Percentiles rank a stretch among this genome's conserved stretches.
These are phyloP conservation scores for Sebastes baramenuke DNA, from an alignment of 2,797 vertebrate genomes.

Conservation along the genomic window DNA sequence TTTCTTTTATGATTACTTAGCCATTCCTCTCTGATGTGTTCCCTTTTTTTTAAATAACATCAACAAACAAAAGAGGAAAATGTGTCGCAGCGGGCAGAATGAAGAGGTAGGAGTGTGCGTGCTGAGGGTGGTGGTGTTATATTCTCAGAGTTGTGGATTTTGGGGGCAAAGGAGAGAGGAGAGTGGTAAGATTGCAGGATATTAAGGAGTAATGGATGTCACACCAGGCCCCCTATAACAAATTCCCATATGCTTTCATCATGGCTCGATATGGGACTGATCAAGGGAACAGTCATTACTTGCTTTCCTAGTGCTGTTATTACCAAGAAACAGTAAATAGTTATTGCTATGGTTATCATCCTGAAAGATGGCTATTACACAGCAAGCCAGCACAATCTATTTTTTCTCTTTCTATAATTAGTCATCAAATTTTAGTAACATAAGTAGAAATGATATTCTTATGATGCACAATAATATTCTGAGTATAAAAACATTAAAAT, in stretches of 20 bases:
- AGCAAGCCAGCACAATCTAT: constrained; percentile 57
- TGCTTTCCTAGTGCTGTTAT: constrained; percentile 73
- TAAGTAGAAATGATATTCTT: constrained; percentile 17
- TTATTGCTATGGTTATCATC: constrained; percentile 76
- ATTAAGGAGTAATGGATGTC: constrained; percentile 79
- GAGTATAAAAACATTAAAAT: constrained; percentile 7
- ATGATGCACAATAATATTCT: constrained; percentile 8
- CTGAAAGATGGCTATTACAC: constrained; percentile 45
- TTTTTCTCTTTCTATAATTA: constrained; percentile 53
- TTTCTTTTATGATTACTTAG: constrained; percentile 68
- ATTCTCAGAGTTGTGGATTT: constrained; percentile 55
- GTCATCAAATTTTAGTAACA: constrained; percentile 34
- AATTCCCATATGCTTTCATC: constrained; percentile 81
- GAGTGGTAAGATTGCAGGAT: constrained; percentile 68
- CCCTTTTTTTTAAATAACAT: constrained; percentile 50
- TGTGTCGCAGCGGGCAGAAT: constrained; percentile 50
- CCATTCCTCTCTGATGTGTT: constrained; percentile 53
- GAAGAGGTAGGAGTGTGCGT: constrained; percentile 44
- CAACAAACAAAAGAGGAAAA: constrained; percentile 68
- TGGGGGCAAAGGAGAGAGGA: constrained; percentile 52
- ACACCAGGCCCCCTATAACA: constrained; percentile 67
- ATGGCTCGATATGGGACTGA: constrained; percentile 73
- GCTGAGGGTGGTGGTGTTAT: constrained; percentile 47
- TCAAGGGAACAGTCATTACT: constrained; percentile 80
- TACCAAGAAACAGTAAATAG: constrained; percentile 69